These are phyloP conservation scores for Gymnoscopelus braueri DNA, from an alignment of 2,797 vertebrate genomes.

Conservation along the genomic window DNA sequence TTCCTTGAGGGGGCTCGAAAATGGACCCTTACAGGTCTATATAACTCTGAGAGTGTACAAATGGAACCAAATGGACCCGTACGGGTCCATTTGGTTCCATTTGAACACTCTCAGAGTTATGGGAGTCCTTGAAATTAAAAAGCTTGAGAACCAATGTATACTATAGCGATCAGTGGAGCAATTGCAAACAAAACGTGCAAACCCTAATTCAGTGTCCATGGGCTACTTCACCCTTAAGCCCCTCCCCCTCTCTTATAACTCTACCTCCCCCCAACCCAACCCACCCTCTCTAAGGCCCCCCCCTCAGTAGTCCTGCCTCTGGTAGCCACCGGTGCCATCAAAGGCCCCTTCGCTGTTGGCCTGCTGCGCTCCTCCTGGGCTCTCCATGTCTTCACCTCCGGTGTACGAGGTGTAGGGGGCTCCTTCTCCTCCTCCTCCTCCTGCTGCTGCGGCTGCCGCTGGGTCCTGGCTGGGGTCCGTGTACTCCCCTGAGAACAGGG, in stretches of 20 bases:
- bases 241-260: neutral
- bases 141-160: too few relatives aligned
- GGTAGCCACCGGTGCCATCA: conserved; percentile 89
- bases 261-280: neutral
- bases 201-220: conserved; percentile 28
- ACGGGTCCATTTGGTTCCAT: too few relatives aligned
- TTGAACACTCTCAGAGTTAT: too few relatives aligned
- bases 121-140: too few relatives aligned
- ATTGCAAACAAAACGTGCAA: neutral
- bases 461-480: conserved; percentile 95
- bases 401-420: conserved; percentile 87
- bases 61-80: too few relatives aligned
- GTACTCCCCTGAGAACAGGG: conserved; percentile 98
- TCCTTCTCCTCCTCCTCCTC: conserved; percentile 30
- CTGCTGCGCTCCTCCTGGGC: conserved; percentile 82
- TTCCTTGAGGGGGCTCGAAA: too few relatives aligned
- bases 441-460: conserved; percentile 51
- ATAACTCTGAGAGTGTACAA: too few relatives aligned
- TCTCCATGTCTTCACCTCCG: conserved; percentile 78
- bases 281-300: neutral
- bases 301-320: conserved; percentile 88
- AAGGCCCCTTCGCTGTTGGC: conserved; percentile 83
- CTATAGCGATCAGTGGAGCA: too few relatives aligned
- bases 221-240: conserved; percentile 21
- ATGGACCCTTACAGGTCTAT: too few relatives aligned